Evolutionary conservation across 1,140 invertebrate genomes (phyloP), one percentile per base, ranked within the genome.

Genomic region (Orchesella cincta): DNA sequence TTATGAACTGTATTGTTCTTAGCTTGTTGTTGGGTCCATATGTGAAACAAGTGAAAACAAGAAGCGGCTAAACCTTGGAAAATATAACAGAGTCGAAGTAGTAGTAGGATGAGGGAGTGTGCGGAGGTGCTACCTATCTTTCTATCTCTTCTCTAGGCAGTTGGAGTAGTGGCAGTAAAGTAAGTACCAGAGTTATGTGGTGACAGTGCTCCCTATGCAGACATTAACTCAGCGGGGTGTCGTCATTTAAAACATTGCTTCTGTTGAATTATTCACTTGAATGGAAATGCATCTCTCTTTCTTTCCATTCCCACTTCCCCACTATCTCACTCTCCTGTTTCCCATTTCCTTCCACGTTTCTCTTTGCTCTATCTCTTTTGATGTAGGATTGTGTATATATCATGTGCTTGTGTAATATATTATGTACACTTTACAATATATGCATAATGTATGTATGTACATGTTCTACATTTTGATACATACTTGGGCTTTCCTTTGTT

Each of bases 211-310:
- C 62, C 62, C 31, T 29, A 29, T 67, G 31, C n/a, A 33, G 62
- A 67, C 62, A 67, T 67, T 67, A 67, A 31, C 62, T 67, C 62
- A 31, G 62, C n/a, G 62, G 62, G 62, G 62, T 31, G 62, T 33
- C 26, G 31, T 29, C 62, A 33, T 67, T 67, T 67, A 29, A 67
- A 67, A 67, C 62, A 67, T 33, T 67, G 62, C 62, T 31, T 12
- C 8, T 33, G 62, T 67, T 67, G 62, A 67, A 67, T 67, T 67
- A 67, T 67, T 67, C 62, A 67, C 62, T 33, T 67, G 62, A 67
- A 67, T 67, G 62, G 62, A 67, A 67, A 67, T 67, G 62, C 62
- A 67, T 67, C 28, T 67, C 33, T 3, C 12, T 33, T 33, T 57
- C 5, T 57, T 5, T 57, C 23, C 3, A 57, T 57, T 57, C 54